Evolutionary conservation across 2,113 vertebrate species (phyloP).

Genomic region (Tetrax tetrax): DNA sequence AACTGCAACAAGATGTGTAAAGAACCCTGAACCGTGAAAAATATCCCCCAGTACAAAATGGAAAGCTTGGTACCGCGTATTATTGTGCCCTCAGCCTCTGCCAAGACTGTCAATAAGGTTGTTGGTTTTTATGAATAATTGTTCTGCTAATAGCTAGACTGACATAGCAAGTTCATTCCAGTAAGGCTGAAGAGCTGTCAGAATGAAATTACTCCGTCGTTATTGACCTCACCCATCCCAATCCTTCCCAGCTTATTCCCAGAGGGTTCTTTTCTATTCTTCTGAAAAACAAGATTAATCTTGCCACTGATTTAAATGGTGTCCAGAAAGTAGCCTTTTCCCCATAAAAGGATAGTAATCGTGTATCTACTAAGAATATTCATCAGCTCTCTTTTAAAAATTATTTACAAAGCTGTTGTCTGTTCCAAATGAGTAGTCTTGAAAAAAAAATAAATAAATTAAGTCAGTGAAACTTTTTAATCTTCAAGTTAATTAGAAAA

Average conservation of each 20-base stretch:
- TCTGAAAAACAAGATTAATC: slow-evolving; percentile 27
- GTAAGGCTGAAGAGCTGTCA: slow-evolving; percentile 52
- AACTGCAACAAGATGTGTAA: slow-evolving; percentile 15
- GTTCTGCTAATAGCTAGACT: slow-evolving; percentile 35
- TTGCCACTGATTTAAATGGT: slow-evolving; percentile 14
- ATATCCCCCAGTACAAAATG: not conserved
- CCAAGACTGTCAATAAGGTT: slow-evolving; percentile 33
- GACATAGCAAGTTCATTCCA: slow-evolving; percentile 56
- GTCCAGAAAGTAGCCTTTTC: slow-evolving; percentile 7
- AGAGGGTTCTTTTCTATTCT: slow-evolving; percentile 31
- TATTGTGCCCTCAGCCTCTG: not conserved
- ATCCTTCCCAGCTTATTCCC: slow-evolving; percentile 47
- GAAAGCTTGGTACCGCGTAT: not conserved
- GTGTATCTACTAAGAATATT: slow-evolving; percentile 24
- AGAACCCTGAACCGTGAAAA: not conserved
- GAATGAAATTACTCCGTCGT: slow-evolving; percentile 46
- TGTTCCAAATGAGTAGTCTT: slow-evolving; percentile 31
- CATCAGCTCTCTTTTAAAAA: slow-evolving; percentile 25
- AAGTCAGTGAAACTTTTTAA: slow-evolving; percentile 12
- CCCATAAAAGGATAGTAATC: not conserved
- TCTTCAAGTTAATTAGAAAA: slow-evolving; percentile 46
- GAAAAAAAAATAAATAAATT: not conserved
- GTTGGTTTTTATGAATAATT: not conserved
- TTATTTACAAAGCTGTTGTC: slow-evolving; percentile 41
- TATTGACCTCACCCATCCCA: slow-evolving; percentile 55